These are phyloP conservation scores for Hippopotamus amphibius DNA, from an alignment of 2,113 vertebrate genomes.

Conservation along the genomic window DNA sequence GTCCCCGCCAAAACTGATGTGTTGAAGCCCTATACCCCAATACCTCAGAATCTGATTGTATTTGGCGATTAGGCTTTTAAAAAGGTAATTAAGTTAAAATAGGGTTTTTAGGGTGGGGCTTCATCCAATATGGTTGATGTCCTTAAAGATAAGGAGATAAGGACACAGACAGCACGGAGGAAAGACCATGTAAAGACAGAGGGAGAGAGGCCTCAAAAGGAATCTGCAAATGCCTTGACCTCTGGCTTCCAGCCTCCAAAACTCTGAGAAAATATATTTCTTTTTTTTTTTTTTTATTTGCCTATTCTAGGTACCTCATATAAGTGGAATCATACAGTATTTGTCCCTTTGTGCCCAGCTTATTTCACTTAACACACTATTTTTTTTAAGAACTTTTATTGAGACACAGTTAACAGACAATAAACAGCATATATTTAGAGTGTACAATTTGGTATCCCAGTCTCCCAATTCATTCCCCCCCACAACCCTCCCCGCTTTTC, in stretches of 20 bases:
- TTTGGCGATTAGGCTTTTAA: neutral
- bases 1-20: neutral
- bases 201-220: neutral
- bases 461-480: no score
- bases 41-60: neutral
- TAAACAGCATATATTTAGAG: no score
- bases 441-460: no score
- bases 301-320: no score
- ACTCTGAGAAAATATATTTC: neutral
- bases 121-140: neutral
- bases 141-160: neutral
- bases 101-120: accelerated
- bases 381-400: no score
- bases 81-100: neutral
- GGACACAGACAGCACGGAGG: neutral
- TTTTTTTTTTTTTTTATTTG: no score
- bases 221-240: neutral
- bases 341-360: no score
- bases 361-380: no score
- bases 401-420: no score
- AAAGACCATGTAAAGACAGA: neutral
- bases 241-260: neutral
- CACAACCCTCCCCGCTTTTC: no score
- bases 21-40: neutral
- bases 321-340: no score